These are phyloP conservation scores for Morpho achilles DNA, from an alignment of 2,888 invertebrate species.

Conservation along the genomic window DNA sequence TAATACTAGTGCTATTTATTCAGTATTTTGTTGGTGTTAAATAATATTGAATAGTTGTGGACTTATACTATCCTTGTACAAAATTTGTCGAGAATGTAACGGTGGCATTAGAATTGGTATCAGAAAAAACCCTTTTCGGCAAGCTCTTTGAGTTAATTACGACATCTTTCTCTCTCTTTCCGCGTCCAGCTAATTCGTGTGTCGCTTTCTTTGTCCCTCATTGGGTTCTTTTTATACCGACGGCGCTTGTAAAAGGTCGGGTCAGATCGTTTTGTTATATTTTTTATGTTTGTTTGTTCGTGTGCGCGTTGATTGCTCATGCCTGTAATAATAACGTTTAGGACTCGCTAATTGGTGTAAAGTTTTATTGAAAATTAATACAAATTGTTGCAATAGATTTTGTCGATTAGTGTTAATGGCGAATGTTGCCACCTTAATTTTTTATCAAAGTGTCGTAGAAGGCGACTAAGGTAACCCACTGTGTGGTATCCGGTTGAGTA, in stretches of 20 bases:
- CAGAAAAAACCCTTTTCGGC: conserved; percentile 65
- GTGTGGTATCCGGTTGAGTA: too few relatives aligned
- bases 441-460: too few relatives aligned
- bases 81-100: conserved; percentile 2
- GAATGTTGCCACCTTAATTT: too few relatives aligned
- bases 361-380: conserved; percentile 70
- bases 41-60: too few relatives aligned
- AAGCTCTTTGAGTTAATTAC: conserved; percentile 73
- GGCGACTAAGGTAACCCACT: too few relatives aligned
- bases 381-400: conserved; percentile 13
- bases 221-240: conserved; percentile 34
- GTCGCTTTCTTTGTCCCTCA: conserved; percentile 25
- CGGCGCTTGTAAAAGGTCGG: conserved; percentile 70
- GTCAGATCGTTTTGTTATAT: conserved; percentile 65
- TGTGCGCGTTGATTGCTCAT: conserved; percentile 57
- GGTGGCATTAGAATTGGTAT: conserved; percentile 16
- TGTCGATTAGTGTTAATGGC: too few relatives aligned
- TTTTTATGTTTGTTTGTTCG: conserved; percentile 57
- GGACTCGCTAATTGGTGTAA: conserved; percentile 70
- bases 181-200: conserved; percentile 10
- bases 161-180: conserved; percentile 32
- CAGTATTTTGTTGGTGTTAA: too few relatives aligned
- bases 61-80: too few relatives aligned
- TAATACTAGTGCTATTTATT: too few relatives aligned
- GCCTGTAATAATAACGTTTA: conserved; percentile 73